Evolutionary conservation across 30 jellyfish, hydroid and myxozoan genomes (phyloP), one percentile per base, ranked within the genome.

Genomic region (Aurelia coerulea): DNA sequence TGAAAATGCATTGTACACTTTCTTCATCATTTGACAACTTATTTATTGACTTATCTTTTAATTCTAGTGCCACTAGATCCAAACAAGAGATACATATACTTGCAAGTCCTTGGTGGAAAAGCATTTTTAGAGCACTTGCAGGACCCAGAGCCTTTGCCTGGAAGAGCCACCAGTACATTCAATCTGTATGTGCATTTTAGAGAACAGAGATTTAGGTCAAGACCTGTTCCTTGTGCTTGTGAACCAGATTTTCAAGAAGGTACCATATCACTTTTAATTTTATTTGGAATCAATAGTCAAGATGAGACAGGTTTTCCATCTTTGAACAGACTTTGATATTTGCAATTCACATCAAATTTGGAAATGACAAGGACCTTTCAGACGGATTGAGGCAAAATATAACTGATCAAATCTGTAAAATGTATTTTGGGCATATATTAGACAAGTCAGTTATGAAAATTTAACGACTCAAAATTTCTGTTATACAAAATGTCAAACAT

Each of bases 221-320:
- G 89, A 41, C 88, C 91, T 53, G 97, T 93, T 11, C 73, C 96
- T 1, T 93, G 98, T 88, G 92, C 96, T 5, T 93, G 98, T 83
- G 98, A 93, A 15, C 98, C 98, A 8, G 95, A 86, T 37, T 50
- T 93, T 79, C 93, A 93, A 81, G 98, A 93, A 93, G 98, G 98
- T 93, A 81, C 11, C 12, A 35, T 67, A 6, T 46, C 11, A 46
- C 56, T 0, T 6, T 46, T 46, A 46, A 4, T 46, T 42, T 7
- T 0, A 4, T 46, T 46, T 46, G 56, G 56, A 46, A 46, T 46
- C 56, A 5, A 7, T 2, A 9, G 13, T 6, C 12, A 46, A 46
- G 13, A 46, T 9, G 51, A 0, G 6, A 39, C 51, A 4, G 12
- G 53, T 46, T 46, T 46, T 46, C 15, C 56, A 46, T 9, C 8